Evolutionary conservation across 2,113 vertebrate species (phyloP), one percentile per base, ranked within the genome.

Genomic region (Nipponia nippon): DNA sequence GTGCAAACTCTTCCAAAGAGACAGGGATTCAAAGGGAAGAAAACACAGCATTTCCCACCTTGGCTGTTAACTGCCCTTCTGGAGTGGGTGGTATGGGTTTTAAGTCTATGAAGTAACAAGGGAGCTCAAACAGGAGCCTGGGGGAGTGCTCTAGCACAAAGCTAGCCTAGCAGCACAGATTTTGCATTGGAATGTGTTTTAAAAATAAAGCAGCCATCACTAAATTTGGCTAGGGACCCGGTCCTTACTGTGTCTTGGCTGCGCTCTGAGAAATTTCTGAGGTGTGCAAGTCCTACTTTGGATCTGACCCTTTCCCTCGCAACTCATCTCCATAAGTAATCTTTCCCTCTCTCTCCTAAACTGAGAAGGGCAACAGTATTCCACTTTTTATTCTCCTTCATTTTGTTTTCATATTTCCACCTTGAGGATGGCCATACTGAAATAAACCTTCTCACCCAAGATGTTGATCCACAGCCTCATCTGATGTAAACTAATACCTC

Each of bases 251-350:
- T 59, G 16, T 20, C 72, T 44, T 65, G 21, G 2, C 4, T 81
- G 16, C 34, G 47, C 9, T 73, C 53, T 55, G 29, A 69, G 63
- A n/a, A 87, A 61, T 61, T 67, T 70, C 58, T 77, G 73, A 69
- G 16, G 4, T 61, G 6, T 1, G 3, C 10, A 67, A 38, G 7
- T 63, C 30, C 5, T 67, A 0, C 30, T 63, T 87, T 42, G 46
- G 19, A 29, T 89, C 7, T 55, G 29, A 76, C 6, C 4, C 34
- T 72, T 89, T 67, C 10, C 19, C 19, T 83, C 56, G 15, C 16
- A 71, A 2, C 12, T 63, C 36, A 27, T 29, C 10, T 52, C 15
- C 17, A 16, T 36, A 19, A 71, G 18, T 70, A 44, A 44, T 25
- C 14, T 42, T 87, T 49, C 10, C 17, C 8, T 38, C 26, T 59